Base-by-base conservation (phyloP, 1,140 invertebrate species). In the Brachionus manjavacas region DNA sequence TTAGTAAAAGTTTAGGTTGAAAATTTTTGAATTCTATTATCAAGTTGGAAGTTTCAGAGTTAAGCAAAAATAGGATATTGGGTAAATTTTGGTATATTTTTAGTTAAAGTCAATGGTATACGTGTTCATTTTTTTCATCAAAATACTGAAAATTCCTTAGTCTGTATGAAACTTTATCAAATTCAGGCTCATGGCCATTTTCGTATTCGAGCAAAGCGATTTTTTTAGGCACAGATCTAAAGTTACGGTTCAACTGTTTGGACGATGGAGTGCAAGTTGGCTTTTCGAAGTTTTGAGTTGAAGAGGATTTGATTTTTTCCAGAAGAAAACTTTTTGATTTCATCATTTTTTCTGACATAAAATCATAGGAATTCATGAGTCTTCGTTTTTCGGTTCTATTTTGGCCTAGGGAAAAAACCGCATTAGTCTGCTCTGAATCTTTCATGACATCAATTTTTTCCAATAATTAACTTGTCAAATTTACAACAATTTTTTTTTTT, bases 71-170 rank as follows among this genome's bases (percentile, higher is more conserved):
- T 3, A 14, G 16, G n/a, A 3, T 49, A 6, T 23, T 8, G 16
- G 20, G 8, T 25, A 66, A 68, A 35, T 4, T 68, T 68, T 68
- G 66, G 12, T 31, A 31, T 11, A n/a, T 68, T 68, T n/a, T 31
- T n/a, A 31, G n/a, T 31, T 14, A 23, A 68, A 31, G 11, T 68
- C 12, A 31, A 46, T 72, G 1, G n/a, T 41, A 20, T 72, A 39
- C 68, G 3, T 72, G 31, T 43, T 72, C 35, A 41, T 35, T 39
- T 72, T 41, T 39, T 20, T 72, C 68, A n/a, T 72, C 68, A 41
- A 72, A 72, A 72, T 72, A 72, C 39, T 72, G 68, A 72, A 72
- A 39, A 41, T 72, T 72, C 39, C 39, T 72, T 7, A 72, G 35
- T 16, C 68, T 39, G 31, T 72, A 72, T n/a, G 68, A 72, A 39